These are phyloP conservation scores for Knipowitschia caucasica DNA, from an alignment of 2,797 vertebrate species.

Conservation along the genomic window DNA sequence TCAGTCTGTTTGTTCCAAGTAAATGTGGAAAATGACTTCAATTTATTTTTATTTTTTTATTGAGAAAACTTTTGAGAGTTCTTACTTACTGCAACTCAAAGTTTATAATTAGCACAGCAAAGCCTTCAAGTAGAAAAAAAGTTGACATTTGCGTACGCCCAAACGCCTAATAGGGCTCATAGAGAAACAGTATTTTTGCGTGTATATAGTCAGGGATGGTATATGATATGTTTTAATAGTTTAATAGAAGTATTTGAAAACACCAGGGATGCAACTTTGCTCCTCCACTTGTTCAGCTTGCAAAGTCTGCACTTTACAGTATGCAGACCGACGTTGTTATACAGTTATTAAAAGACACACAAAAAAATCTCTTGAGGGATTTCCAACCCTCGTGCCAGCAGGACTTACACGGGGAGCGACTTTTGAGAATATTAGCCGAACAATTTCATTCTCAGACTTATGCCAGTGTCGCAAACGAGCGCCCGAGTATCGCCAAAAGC, in stretches of 20 bases:
- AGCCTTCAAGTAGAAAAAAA: neutral
- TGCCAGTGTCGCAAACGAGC: slow-evolving; percentile 67
- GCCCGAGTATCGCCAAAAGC: slow-evolving; percentile 54
- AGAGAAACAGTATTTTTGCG: neutral
- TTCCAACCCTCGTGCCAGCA: slow-evolving; percentile 50
- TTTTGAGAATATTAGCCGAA: slow-evolving; percentile 64
- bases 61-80: neutral
- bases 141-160: too few relatives aligned
- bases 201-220: neutral
- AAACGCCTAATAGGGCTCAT: neutral
- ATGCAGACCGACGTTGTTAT: too few relatives aligned
- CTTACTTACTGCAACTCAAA: neutral
- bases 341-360: slow-evolving; percentile 32
- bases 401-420: slow-evolving; percentile 45
- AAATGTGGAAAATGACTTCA: neutral
- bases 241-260: too few relatives aligned
- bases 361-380: slow-evolving; percentile 32
- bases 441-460: slow-evolving; percentile 44
- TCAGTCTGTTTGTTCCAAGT: neutral
- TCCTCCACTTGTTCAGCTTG: neutral
- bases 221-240: neutral
- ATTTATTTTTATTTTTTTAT: too few relatives aligned
- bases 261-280: neutral
- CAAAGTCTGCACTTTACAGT: slow-evolving; percentile 31
- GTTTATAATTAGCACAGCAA: neutral